Base-by-base conservation (phyloP, 2,888 invertebrate genomes). In the Onchidella celtica region DNA sequence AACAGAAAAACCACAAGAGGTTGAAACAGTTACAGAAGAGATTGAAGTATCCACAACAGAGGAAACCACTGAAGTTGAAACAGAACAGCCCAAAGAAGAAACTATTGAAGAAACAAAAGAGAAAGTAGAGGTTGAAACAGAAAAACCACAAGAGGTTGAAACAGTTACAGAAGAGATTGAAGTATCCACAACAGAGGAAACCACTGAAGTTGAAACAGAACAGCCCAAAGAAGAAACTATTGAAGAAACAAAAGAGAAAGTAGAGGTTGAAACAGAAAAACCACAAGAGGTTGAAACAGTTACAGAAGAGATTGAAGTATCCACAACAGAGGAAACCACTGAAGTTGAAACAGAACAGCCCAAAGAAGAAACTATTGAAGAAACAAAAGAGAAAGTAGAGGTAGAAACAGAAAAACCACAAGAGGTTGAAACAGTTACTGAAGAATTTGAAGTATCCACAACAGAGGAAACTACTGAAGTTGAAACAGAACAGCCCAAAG, bases 401-500 rank as follows among this genome's bases (percentile, higher is more conserved):
- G 74, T 77, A n/a, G 77, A 68, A 1, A 6, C 38, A 24, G 69
- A 77, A 68, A 68, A 68, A 57, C 66, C 81, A 59, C 63, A 77
- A 21, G 77, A 80, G 38, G 55, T 70, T 11, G 78, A 77, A 34
- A 40, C 36, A 21, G 32, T 68, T 36, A 65, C 40, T 38, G 70
- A 83, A 24, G 68, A 61, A n/a, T 63, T 84, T 63, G 70, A 73
- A 11, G 74, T 81, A 63, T 59, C 70, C 29, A 74, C 65, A 32
- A 40, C 66, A 21, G 72, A 81, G 24, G 83, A 82, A n/a, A 11
- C 63, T 9, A 36, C 47, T 47, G 84, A 84, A 27, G 69, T 83
- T 24, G 79, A 86, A 24, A 75, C 74, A 36, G 84, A 88, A 47
- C 85, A 85, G 72, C 82, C 86, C 32, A 82, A 69, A 61, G 82